Evolutionary conservation across 35 echinoderm and acorn worm species (phyloP), one percentile per base, ranked within the genome.

Genomic region (Anneissia japonica): DNA sequence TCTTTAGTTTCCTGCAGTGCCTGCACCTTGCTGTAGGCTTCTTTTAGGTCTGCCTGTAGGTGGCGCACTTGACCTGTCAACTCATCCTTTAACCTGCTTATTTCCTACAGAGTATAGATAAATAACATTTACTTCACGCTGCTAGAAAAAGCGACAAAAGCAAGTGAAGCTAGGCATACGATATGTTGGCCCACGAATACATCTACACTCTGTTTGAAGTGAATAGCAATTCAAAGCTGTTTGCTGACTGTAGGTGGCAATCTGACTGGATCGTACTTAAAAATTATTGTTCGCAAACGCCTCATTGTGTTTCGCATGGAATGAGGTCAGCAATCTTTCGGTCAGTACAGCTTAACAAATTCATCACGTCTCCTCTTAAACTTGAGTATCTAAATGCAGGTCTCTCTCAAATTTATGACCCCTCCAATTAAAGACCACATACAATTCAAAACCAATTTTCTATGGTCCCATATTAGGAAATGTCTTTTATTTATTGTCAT

Each of bases 31-130:
- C 35, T 38, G 17, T 3, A 39, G 7, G 79, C 17, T 81, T 37
- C 79, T 40, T 81, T 37, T 0, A 81, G 38, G 26, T 81, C 79
- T 6, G 79, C 79, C 32, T 81, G 35, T 81, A 81, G 38, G 34
- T 30, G n/a, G n/a, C 26, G 32, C 9, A 81, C 36, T 81, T 81
- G 79, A 39, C 9, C 21, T 35, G 35, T 39, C 23, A 81, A 81
- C 3, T 81, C 9, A 36, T 30, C 36, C 3, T 81, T 35, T 4
- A 81, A 37, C n/a, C 7, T 39, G n/a, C 35, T 26, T 17, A 81
- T 39, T 40, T 81, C 79, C 79, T 81, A 10, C 31, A 81, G 17
- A 40, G 33, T 16, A 35, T 16, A 77, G 3, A 32, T 32, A 77
- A 13, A 12, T 6, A 37, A 7, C n/a, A n/a, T n/a, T n/a, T n/a